A percentile compares a stretch with the other conserved stretches of the same genome.
Evolutionary conservation across 1,140 invertebrate species (phyloP).

Genomic region (Drosophila dunni): DNA sequence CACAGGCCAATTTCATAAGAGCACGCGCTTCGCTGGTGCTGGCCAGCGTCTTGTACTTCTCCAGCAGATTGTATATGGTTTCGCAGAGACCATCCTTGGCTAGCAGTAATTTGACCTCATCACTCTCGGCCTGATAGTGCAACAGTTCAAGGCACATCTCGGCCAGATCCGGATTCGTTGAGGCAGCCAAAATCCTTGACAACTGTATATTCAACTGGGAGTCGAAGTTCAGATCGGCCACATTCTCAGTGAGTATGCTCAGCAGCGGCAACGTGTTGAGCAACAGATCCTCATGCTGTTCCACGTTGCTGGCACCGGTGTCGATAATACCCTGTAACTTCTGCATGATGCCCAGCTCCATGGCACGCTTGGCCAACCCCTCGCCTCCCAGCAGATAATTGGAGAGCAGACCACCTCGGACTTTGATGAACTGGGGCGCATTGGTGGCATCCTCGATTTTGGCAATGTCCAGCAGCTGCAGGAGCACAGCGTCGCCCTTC

Average conservation of each 20-base stretch:
- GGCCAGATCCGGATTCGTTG: conserved; percentile 88
- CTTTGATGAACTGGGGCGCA: conserved; percentile 86
- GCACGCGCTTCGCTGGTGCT: conserved; percentile 89
- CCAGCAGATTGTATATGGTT: conserved; percentile 90
- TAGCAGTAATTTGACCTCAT: conserved; percentile 90
- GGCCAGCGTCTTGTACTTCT: conserved; percentile 88
- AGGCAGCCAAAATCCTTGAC: conserved; percentile 87
- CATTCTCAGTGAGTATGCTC: conserved; percentile 90
- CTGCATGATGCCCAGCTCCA: conserved; percentile 89
- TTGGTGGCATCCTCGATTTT: conserved; percentile 69
- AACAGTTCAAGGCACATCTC: conserved; percentile 91
- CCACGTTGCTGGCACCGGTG: conserved; percentile 84
- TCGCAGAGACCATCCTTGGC: conserved; percentile 91
- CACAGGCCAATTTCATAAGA: conserved; percentile 92
- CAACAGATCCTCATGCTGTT: conserved; percentile 86
- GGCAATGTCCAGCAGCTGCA: conserved; percentile 85
- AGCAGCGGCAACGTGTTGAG: conserved; percentile 90
- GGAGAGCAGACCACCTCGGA: conserved; percentile 90
- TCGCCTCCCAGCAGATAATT: conserved; percentile 92
- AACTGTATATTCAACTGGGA: conserved; percentile 86
- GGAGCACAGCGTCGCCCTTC: conserved; percentile 86
- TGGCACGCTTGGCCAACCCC: conserved; percentile 87
- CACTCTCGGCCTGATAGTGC: conserved; percentile 90
- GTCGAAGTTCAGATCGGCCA: conserved; percentile 86
- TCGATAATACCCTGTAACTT: conserved; percentile 86